A percentile compares a stretch with the other conserved stretches of the same genome.
Conservation (phyloP, 2,797 vertebrate species). For the Helarctos malayanus region DNA sequence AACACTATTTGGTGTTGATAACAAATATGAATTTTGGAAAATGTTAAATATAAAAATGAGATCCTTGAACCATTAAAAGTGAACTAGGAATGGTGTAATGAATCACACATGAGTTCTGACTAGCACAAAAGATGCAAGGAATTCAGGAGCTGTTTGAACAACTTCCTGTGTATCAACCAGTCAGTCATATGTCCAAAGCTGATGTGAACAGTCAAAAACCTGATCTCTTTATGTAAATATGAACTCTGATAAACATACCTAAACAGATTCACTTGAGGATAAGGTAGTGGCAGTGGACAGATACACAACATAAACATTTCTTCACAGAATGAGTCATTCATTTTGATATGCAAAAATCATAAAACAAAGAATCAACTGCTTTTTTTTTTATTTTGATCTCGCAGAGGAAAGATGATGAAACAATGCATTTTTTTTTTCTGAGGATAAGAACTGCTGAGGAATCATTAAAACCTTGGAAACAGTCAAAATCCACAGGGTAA, state of each 20-base stretch:
- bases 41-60: not conserved
- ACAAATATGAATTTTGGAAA: not conserved
- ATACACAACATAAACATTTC: conserved; percentile 11
- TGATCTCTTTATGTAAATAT: not conserved
- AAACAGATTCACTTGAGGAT: not conserved
- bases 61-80: not conserved
- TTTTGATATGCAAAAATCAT: conserved; percentile 61
- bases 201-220: not conserved
- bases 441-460: conserved; percentile 50
- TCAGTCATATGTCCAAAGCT: not conserved
- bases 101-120: conserved; percentile 30
- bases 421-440: not conserved
- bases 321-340: conserved; percentile 58
- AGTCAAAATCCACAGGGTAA: conserved; percentile 55
- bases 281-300: not conserved
- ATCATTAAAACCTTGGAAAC: conserved; percentile 66
- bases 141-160: not conserved
- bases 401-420: conserved; percentile 32
- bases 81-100: not conserved
- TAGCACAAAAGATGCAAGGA: not conserved
- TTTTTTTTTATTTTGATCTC: conserved; percentile 73
- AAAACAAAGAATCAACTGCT: conserved; percentile 58
- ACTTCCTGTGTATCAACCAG: not conserved
- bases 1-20: not conserved
- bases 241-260: not conserved